phyloP scores from a whole-genome alignment of 1,140 invertebrate genomes.

The Neodiprion lecontei region DNA sequence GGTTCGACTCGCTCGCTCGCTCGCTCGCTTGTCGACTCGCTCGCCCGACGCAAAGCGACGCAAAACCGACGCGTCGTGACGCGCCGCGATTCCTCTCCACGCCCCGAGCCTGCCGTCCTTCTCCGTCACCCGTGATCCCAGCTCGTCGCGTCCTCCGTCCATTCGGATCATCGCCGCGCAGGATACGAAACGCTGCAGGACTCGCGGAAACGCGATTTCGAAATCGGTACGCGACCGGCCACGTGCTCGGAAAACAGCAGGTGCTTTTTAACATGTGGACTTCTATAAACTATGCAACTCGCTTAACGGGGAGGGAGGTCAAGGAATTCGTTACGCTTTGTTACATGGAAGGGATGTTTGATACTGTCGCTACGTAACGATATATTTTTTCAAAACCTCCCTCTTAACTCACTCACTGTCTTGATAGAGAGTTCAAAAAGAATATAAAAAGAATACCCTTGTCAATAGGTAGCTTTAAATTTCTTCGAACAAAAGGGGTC shows the following conservation, averaged over 20 bases:
- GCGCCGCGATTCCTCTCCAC: constrained; percentile 31
- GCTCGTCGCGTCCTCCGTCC: neutral
- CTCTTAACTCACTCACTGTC: no score
- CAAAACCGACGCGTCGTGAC: neutral
- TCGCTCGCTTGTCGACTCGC: constrained; percentile 19
- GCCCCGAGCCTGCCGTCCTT: constrained; percentile 10
- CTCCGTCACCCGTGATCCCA: neutral
- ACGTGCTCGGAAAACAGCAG: neutral
- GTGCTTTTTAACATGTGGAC: neutral
- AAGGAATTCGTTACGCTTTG: no score
- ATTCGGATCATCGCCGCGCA: neutral
- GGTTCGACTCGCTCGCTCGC: constrained; percentile 32
- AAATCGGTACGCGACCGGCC: neutral
- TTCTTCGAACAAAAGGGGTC: no score
- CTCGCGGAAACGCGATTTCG: neutral
- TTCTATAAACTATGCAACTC: no score
- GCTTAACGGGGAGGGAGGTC: no score
- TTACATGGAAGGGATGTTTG: no score
- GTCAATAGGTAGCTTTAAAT: no score
- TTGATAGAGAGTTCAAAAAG: no score
- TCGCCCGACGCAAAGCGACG: constrained; percentile 9
- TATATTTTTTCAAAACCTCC: no score
- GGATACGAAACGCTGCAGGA: no score
- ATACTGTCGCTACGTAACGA: no score
- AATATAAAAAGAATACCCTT: no score